Evolutionary conservation across 2,888 invertebrate genomes (phyloP).

Genomic region (Phasia obesa): DNA sequence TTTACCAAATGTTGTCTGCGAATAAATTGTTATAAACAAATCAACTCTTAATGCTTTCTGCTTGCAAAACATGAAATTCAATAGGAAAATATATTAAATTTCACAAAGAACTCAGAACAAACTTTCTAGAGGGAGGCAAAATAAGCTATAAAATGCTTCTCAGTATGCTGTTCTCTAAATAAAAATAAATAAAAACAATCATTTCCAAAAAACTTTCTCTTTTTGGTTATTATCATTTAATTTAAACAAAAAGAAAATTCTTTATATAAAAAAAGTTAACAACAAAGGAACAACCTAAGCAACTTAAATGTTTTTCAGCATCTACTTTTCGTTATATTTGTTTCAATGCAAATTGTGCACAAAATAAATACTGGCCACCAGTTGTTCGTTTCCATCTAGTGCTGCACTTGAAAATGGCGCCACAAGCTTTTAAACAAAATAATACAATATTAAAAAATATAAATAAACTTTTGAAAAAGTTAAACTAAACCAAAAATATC

Average conservation of each 20-base stretch:
- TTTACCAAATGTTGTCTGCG: too few relatives aligned
- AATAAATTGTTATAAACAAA: too few relatives aligned
- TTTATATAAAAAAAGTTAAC: constrained; percentile 5
- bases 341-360: constrained; percentile 22
- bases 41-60: too few relatives aligned
- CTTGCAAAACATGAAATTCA: too few relatives aligned
- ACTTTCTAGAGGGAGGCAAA: too few relatives aligned
- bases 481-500: neutral
- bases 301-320: constrained; percentile 11
- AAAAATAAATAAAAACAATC: too few relatives aligned
- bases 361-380: constrained; percentile 30
- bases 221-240: neutral
- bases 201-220: neutral
- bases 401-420: constrained; percentile 57
- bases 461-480: constrained; percentile 6
- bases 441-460: constrained; percentile 32
- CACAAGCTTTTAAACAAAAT: constrained; percentile 56
- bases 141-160: too few relatives aligned
- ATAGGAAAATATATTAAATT: too few relatives aligned
- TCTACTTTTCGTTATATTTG: neutral
- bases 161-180: too few relatives aligned
- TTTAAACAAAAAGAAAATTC: constrained; percentile 3
- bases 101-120: too few relatives aligned
- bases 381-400: constrained; percentile 21
- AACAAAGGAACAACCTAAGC: neutral